Evolutionary conservation across 2,797 vertebrate species (phyloP), one percentile per base, ranked within the genome.

Genomic region (Zalophus californianus): DNA sequence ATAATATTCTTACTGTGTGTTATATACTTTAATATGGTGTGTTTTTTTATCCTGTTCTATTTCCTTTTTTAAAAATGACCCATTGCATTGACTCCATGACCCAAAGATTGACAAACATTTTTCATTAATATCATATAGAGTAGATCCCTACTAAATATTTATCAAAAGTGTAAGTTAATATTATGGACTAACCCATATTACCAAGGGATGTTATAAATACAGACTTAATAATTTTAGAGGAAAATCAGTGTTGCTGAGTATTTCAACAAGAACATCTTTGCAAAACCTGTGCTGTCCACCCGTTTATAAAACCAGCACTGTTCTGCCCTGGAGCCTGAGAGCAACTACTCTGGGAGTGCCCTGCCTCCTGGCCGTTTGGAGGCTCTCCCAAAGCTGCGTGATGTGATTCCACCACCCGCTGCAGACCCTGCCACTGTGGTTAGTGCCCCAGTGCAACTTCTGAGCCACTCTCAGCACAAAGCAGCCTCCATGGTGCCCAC

Each of bases 311-410:
- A 8, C 48, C 52, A 35, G 15, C 16, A 2, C 18, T 11, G 11
- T 62, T 62, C 35, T 38, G 1, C 1, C 23, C 2, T 0, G 13
- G 38, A 15, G 13, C 13, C 41, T 2, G 1, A 48, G 25, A 48
- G 7, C 7, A 27, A 6, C 41, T 29, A 7, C 72, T 73, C 38
- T 7, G 7, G 14, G 72, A 15, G 72, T 44, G 7, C 41, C 70
- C 41, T 73, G 72, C 41, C 25, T 44, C 66, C 41, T 14, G 10
- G 14, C 20, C 50, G 13, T 50, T 21, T 0, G 32, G 38, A 38
- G 32, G 7, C n/a, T 68, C 60, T 38, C 10, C 38, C 16, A 8
- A 56, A 60, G 5, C 56, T 4, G 2, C 1, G 14, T 1, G 50
- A 9, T 35, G 5, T 20, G 35, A 15, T 15, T 32, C 16, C 12